Base-by-base conservation (phyloP, 2,113 vertebrate species). In the Isichthys henryi region DNA sequence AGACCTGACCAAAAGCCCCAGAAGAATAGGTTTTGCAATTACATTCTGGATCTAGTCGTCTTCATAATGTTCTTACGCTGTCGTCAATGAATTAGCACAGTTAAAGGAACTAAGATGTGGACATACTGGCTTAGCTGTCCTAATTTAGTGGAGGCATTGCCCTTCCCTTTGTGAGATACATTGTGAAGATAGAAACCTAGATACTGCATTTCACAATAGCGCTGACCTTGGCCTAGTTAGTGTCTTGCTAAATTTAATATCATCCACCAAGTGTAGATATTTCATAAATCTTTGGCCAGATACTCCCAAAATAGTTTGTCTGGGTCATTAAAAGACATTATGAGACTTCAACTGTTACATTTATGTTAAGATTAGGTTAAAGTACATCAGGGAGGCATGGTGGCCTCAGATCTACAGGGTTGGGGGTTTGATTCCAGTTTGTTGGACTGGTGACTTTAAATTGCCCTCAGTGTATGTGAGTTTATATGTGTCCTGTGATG, bases 151-250 rank as follows among this genome's bases (percentile, higher is more conserved):
- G 9, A 35, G 66, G 66, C 10, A 15, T 74, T 35, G n/a, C 66
- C 35, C 31, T n/a, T 77, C 5, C 1, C 31, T 77, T 77, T 77
- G 31, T 19, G 10, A 39, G 35, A 77, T 13, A 17, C 15, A 39
- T 39, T 77, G 11, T 77, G 31, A 77, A 77, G 31, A 77, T 35
- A 77, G 70, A 35, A 39, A 91, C 92, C 92, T 90, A 91, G 88
- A 94, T 93, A 43, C 35, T 43, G 35, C 31, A 80, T 43, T 13
- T 90, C 11, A 88, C 90, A 92, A 93, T 89, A 91, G 92, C 89
- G 87, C 27, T 93, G 94, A 95, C 95, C 94, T 95, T 95, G 94
- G 91, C 94, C 94, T 91, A 95, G 93, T 95, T 95, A 85, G 80
- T 23, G 80, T 21, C 80, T 85, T 49, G 74, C 74, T 80, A 80